Evolutionary conservation across 37 sponge, comb jelly and placozoan genomes (phyloP), one percentile per base, ranked within the genome.

Genomic region (Beroe ovata): DNA sequence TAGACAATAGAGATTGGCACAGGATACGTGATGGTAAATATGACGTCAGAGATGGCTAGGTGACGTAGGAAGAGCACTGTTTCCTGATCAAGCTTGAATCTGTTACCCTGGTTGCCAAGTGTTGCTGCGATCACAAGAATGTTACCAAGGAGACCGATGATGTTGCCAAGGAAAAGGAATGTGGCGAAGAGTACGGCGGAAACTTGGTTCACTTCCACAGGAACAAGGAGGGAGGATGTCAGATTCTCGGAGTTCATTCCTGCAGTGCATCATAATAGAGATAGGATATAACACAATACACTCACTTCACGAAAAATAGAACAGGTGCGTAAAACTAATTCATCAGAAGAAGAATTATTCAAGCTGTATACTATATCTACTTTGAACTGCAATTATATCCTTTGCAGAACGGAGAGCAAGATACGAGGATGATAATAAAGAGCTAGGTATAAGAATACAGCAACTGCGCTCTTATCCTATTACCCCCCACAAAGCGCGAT

Each of bases 61-160:
- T 77, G 84, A 39, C 84, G 42, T 4, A 77, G 84, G 28, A 77
- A 23, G 23, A 77, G 26, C 16, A 77, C 28, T 36, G 84, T 77
- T 23, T 21, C 84, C 47, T 40, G 84, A 25, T 77, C 84, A 4
- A 77, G 54, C 22, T 42, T 39, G 84, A 77, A 77, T 22, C 30
- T 34, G 69, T 39, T 77, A 54, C 47, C 23, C n/a, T 77, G 84
- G 26, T 42, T 4, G n/a, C 54, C 54, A 54, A 77, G 20, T 3
- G 84, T 77, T n/a, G 84, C 84, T 42, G 54, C 84, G 16, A 77
- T 77, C 38, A 77, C 84, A 8, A 77, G 84, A 19, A 77, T 36
- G 28, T 77, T 77, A 41, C 84, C 84, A 3, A 77, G 47, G 38
- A 77, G 84, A 22, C 84, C 84, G 38, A 42, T 36, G 6, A 25